Evolutionary conservation across 2,113 vertebrate genomes (phyloP).

Genomic region (Archocentrus centrarchus): DNA sequence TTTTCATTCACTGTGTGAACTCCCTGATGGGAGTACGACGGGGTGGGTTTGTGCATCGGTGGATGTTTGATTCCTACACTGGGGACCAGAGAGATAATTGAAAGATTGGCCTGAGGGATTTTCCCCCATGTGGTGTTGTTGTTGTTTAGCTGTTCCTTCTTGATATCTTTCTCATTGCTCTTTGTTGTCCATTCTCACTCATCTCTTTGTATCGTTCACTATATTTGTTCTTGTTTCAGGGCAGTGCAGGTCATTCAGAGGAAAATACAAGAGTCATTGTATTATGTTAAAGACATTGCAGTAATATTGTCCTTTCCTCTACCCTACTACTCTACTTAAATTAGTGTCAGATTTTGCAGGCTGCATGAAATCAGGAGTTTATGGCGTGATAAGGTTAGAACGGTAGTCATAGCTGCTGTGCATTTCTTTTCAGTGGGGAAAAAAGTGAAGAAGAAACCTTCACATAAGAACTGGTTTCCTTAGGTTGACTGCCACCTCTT

Average conservation of each 20-base stretch:
- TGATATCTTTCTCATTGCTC: background rate
- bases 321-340: too few species aligned
- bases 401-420: background rate
- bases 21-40: constrained; percentile 15
- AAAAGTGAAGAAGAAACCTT: background rate
- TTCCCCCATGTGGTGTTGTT: constrained; percentile 33
- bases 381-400: background rate
- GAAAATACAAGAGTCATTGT: background rate
- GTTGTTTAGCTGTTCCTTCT: constrained; percentile 42
- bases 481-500: background rate
- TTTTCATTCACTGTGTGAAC: constrained; percentile 33
- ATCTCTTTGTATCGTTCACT: constrained; percentile 8
- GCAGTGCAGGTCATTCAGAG: background rate
- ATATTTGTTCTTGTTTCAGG: background rate
- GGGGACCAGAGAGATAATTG: constrained; percentile 67
- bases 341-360: too few species aligned
- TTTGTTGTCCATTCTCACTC: background rate
- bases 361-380: background rate
- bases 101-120: constrained; percentile 60
- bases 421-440: background rate
- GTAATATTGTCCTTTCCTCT: background rate
- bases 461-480: background rate
- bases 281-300: background rate
- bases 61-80: constrained; percentile 46
- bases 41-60: constrained; percentile 25